phyloP scores from a whole-genome alignment of 2,113 vertebrate genomes.

The Lonchura striata region DNA sequence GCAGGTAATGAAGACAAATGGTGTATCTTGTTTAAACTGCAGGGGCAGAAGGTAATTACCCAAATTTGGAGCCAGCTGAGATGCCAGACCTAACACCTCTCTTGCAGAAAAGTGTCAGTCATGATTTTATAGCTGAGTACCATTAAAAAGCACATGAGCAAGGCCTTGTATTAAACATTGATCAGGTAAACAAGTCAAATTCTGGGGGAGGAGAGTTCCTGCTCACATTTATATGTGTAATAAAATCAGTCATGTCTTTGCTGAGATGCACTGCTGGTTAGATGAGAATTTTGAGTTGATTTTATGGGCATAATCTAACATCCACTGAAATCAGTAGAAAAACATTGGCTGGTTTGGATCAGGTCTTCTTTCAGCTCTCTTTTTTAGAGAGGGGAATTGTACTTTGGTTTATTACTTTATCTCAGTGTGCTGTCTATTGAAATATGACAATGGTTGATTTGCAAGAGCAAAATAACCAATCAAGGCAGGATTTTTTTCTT shows the following conservation, averaged over 20 bases:
- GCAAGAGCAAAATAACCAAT: not conserved
- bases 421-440: not conserved
- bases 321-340: not conserved
- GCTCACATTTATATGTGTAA: not conserved
- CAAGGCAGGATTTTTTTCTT: not conserved
- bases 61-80: constrained; percentile 28
- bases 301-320: not conserved
- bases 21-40: constrained; percentile 46
- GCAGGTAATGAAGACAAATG: constrained; percentile 59
- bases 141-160: not conserved
- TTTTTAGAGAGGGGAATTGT: not conserved
- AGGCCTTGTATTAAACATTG: not conserved
- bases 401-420: not conserved
- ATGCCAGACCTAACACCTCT: not conserved
- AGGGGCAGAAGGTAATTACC: constrained; percentile 59
- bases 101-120: constrained; percentile 25
- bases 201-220: not conserved
- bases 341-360: not conserved
- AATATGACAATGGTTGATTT: not conserved
- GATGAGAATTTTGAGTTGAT: constrained; percentile 9
- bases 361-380: not conserved
- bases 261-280: not conserved
- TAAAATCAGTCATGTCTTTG: constrained; percentile 12
- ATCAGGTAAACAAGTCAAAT: not conserved
- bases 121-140: not conserved